Base-by-base conservation (phyloP, 2,797 vertebrate genomes). In the Chloroceryle inda region DNA sequence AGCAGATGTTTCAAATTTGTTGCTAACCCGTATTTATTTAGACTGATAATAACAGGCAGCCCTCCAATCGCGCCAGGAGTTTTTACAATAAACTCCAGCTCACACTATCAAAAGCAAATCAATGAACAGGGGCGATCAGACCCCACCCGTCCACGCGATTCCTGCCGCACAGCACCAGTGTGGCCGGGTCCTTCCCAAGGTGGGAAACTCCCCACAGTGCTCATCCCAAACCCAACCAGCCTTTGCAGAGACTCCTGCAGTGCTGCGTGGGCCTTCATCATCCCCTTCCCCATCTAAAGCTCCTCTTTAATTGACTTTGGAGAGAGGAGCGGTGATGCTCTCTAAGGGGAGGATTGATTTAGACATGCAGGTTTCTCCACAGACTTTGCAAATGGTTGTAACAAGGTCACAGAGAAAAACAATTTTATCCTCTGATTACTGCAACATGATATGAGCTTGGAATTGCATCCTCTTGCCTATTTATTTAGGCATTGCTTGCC, bases 391-490 rank as follows among this genome's bases (percentile, higher is more conserved):
- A 96, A 88, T 61, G 35, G 85, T 88, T 96, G 83, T 88, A 95
- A 95, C 94, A 96, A 96, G 95, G 94, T 97, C 96, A 95, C 93
- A 95, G 93, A 87, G 96, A 94, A 92, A 95, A 96, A 93, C 95
- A 95, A 86, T 95, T 96, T 96, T 89, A 93, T 80, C 88, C 94
- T 93, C 86, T 89, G 94, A 95, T 95, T 94, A 80, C 94, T 94
- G 93, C 72, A 96, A 95, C 86, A n/a, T 14, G 49, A 93, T 89
- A 85, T 9, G 61, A 95, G 74, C 88, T 69, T 45, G 45, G 93
- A 87, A 92, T 82, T 88, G 72, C 91, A 91, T 53, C 83, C 91
- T 68, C 88, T 91, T 73, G 78, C 53, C 93, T 91, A 49, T 80
- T 93, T 75, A 62, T 85, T 85, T 40, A 83, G 89, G 81, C 13